Conservation (phyloP, 2,888 invertebrate genomes). For the Chymomyza procnemis region DNA sequence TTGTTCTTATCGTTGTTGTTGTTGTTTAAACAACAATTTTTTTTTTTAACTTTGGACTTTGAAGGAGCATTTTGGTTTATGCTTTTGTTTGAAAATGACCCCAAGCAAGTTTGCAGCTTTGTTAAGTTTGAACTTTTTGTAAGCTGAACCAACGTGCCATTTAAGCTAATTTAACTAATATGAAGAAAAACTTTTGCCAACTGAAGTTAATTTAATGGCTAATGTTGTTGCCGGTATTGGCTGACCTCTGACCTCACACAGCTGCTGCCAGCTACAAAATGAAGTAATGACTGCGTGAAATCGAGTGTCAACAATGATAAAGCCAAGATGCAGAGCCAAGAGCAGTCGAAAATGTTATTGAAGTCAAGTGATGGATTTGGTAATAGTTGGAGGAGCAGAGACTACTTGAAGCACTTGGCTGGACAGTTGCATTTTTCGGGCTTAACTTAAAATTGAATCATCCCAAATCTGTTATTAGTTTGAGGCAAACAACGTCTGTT, state of each 20-base stretch:
- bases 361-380: not conserved
- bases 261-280: slow-evolving; percentile 21
- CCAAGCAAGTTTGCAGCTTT: not conserved
- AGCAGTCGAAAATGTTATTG: not conserved
- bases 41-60: slow-evolving; percentile 12
- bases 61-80: slow-evolving; percentile 27
- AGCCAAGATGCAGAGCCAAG: slow-evolving; percentile 6
- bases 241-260: not conserved
- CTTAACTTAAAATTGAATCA: slow-evolving; percentile 37
- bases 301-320: slow-evolving; percentile 43
- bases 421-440: slow-evolving; percentile 7
- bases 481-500: slow-evolving; percentile 47
- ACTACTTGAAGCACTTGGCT: not conserved
- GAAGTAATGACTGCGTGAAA: slow-evolving; percentile 45
- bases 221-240: slow-evolving; percentile 8
- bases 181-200: slow-evolving; percentile 25
- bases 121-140: slow-evolving; percentile 18
- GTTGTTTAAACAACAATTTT: slow-evolving; percentile 47
- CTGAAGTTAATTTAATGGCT: slow-evolving; percentile 32
- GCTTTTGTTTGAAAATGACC: slow-evolving; percentile 17
- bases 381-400: slow-evolving; percentile 21
- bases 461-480: slow-evolving; percentile 53
- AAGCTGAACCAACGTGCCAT: slow-evolving; percentile 17
- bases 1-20: not conserved
- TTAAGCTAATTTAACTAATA: slow-evolving; percentile 49